Percentiles rank a stretch among this genome's conserved stretches.
These are phyloP conservation scores for Zonitis immaculata DNA, from an alignment of 2,888 invertebrate species.

Conservation along the genomic window DNA sequence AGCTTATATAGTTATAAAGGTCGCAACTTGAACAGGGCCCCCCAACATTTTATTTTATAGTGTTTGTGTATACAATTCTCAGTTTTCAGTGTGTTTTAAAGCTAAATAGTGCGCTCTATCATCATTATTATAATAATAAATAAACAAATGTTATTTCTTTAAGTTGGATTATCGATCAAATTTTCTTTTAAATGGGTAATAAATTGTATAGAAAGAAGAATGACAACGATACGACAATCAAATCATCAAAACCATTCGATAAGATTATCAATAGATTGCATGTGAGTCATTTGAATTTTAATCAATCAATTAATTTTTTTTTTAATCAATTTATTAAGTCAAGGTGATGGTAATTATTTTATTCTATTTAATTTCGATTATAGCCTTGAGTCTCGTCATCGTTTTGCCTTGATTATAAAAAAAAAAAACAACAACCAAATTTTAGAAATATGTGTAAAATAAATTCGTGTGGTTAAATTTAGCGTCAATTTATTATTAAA, in stretches of 20 bases:
- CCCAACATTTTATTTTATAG: constrained; percentile 17
- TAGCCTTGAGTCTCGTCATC: background rate
- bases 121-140: too few relatives aligned
- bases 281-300: constrained; percentile 33
- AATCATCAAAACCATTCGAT: constrained; percentile 38
- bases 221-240: constrained; percentile 32
- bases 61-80: too few relatives aligned
- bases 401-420: background rate
- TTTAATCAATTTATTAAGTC: background rate
- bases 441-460: too few relatives aligned
- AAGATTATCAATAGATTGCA: constrained; percentile 44
- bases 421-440: background rate
- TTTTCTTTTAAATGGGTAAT: constrained; percentile 44
- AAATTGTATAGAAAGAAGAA: constrained; percentile 45
- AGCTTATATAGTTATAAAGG: constrained; percentile 16
- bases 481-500: too few relatives aligned
- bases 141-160: too few relatives aligned
- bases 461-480: too few relatives aligned
- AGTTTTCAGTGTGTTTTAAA: background rate
- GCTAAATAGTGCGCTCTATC: background rate
- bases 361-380: background rate
- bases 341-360: background rate
- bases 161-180: too few relatives aligned
- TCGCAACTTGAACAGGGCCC: constrained; percentile 16
- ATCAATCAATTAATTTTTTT: too few relatives aligned